Conservation (phyloP, 92 coral and sea anemone genomes). For the Ricordea florida region DNA sequence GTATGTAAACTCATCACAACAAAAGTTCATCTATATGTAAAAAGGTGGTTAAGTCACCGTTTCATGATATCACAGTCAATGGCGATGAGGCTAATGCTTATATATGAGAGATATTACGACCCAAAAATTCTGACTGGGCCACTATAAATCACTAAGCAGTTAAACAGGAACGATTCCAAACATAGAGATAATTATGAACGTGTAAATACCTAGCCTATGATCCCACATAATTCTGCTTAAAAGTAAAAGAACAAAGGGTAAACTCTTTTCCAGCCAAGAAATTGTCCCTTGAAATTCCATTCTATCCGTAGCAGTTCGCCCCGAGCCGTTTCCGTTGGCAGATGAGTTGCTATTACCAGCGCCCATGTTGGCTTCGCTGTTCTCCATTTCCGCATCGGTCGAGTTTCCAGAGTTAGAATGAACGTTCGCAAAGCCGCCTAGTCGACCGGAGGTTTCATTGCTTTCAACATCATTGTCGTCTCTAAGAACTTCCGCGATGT, state of each 20-base stretch:
- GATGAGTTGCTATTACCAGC: conserved; percentile 27
- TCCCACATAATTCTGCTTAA: conserved; percentile 99
- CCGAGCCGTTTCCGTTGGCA: conserved; percentile 54
- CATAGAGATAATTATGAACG: too few species aligned
- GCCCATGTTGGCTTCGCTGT: conserved; percentile 49
- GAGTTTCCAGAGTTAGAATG: conserved; percentile 79
- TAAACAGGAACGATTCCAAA: too few species aligned
- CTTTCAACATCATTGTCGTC: conserved; percentile 62
- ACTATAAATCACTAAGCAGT: too few species aligned
- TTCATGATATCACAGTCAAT: too few species aligned
- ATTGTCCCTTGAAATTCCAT: conserved; percentile 97
- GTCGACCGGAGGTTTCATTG: conserved; percentile 51
- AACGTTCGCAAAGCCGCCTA: conserved; percentile 48
- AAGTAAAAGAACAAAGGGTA: conserved; percentile 90
- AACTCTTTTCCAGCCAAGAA: conserved; percentile 88
- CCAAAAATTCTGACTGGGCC: too few species aligned
- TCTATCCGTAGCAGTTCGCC: conserved; percentile 78
- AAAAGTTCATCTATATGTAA: too few species aligned
- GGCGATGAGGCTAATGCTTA: too few species aligned
- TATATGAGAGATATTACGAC: too few species aligned
- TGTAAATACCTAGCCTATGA: conserved; percentile 92
- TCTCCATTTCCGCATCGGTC: conserved; percentile 73
- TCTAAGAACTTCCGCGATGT: conserved; percentile 77
- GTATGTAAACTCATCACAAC: too few species aligned
- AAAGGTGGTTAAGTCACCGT: too few species aligned